Conservation (phyloP, 2,888 invertebrate species). For the Hetaerina titia region DNA sequence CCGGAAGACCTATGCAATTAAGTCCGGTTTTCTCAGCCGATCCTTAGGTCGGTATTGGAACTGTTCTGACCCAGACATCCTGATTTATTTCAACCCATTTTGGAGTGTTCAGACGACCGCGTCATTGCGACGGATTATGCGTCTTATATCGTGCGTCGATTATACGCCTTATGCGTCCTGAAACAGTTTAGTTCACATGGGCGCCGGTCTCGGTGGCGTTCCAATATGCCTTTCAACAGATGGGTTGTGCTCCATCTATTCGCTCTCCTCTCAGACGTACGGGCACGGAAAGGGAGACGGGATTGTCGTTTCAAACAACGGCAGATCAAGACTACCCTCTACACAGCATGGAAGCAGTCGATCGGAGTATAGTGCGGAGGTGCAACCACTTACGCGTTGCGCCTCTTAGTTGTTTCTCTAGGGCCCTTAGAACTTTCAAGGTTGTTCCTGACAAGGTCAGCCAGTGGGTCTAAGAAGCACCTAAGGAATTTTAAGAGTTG, state of each 20-base stretch:
- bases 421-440: slow-evolving; percentile 71
- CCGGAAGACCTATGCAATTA: too few relatives aligned
- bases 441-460: slow-evolving; percentile 73
- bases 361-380: slow-evolving; percentile 74
- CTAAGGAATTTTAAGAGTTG: slow-evolving; percentile 75
- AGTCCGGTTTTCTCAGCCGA: slow-evolving; percentile 74
- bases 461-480: slow-evolving; percentile 75
- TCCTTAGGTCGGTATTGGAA: slow-evolving; percentile 71
- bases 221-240: slow-evolving; percentile 73
- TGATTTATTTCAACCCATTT: slow-evolving; percentile 71
- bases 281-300: too few relatives aligned
- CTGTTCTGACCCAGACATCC: slow-evolving; percentile 73
- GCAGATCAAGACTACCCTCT: slow-evolving; percentile 72
- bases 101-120: slow-evolving; percentile 72
- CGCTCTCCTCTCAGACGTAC: too few relatives aligned
- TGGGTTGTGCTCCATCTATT: too few relatives aligned
- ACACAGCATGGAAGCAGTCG: slow-evolving; percentile 74
- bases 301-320: slow-evolving; percentile 70
- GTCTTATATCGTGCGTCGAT: too few relatives aligned
- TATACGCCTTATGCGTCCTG: slow-evolving; percentile 75
- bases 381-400: slow-evolving; percentile 73
- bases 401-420: slow-evolving; percentile 74
- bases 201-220: slow-evolving; percentile 73
- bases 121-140: slow-evolving; percentile 74
- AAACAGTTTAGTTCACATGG: slow-evolving; percentile 74